These are phyloP conservation scores for Pachypsylla venusta DNA, from an alignment of 1,140 invertebrate species.

Conservation along the genomic window DNA sequence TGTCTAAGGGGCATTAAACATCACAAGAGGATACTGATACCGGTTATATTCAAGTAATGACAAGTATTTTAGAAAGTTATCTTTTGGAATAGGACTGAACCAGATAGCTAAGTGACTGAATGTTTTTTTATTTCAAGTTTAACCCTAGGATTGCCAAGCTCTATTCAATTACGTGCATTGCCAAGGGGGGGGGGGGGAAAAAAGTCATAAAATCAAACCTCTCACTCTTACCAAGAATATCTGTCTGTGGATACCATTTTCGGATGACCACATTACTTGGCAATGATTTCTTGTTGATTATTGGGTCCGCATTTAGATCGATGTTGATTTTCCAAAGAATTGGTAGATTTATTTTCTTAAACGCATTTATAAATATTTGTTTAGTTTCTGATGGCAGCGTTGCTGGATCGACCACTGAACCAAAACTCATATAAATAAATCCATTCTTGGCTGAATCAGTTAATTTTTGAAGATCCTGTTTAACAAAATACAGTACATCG, in stretches of 20 bases:
- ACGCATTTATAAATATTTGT: not conserved
- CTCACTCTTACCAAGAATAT: slow-evolving; percentile 12
- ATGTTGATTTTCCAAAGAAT: slow-evolving; percentile 2
- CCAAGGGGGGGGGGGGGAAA: no score
- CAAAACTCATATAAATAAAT: not conserved
- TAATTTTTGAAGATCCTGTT: not conserved
- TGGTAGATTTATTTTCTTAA: not conserved
- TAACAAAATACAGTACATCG: no score
- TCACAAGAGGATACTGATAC: no score
- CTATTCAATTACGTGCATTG: no score
- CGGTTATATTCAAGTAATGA: no score
- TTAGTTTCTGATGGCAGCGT: not conserved
- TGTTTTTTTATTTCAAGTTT: no score
- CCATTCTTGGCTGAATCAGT: not conserved
- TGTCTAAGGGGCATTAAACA: no score
- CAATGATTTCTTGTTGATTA: not conserved
- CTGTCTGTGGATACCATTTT: slow-evolving; percentile 16
- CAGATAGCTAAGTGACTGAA: no score
- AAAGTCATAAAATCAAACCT: not conserved
- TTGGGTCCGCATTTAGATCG: not conserved
- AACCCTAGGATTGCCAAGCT: no score
- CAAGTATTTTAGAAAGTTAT: no score
- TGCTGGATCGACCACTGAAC: not conserved
- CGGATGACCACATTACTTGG: slow-evolving; percentile 7
- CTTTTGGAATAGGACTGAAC: no score